Evolutionary conservation across 1,140 invertebrate species (phyloP).

Genomic region (Lepidurus packardi): DNA sequence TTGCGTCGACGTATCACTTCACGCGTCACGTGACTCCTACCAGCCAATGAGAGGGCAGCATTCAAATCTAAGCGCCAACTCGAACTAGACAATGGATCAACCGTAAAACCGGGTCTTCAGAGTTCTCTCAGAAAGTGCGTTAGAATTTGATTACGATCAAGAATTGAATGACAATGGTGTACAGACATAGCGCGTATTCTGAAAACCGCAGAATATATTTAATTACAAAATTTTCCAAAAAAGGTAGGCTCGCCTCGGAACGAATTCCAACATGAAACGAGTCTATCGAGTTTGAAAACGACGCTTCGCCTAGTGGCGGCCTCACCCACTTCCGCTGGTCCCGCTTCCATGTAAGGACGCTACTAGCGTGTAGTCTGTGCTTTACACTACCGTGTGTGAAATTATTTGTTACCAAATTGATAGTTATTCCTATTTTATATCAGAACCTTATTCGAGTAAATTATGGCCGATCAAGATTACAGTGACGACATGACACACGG

Average conservation of each 20-base stretch:
- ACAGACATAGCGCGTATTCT: not conserved
- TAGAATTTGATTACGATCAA: not conserved
- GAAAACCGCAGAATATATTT: not conserved
- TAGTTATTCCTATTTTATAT: not conserved
- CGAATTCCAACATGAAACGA: not conserved
- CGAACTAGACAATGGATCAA: not conserved
- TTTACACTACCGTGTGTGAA: not conserved
- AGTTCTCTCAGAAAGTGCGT: not conserved
- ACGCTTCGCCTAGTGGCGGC: not conserved
- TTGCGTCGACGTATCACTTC: conserved; percentile 34
- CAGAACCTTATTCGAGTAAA: conserved; percentile 1
- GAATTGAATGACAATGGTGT: not conserved
- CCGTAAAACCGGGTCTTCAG: not conserved
- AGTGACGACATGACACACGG: conserved; percentile 37
- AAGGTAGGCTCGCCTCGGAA: not conserved
- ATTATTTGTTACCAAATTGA: not conserved
- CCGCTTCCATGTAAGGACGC: not conserved
- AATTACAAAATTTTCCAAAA: not conserved
- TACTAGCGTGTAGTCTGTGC: not conserved
- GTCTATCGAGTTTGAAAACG: not conserved
- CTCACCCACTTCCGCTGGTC: not conserved
- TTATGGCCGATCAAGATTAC: conserved; percentile 36
- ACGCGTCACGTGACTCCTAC: conserved; percentile 35
- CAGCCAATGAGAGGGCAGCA: conserved; percentile 34
- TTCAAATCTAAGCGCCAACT: conserved; percentile 9